Evolutionary conservation across 2,888 invertebrate species (phyloP), one percentile per base, ranked within the genome.

Genomic region (Lasioglossum calceatum): DNA sequence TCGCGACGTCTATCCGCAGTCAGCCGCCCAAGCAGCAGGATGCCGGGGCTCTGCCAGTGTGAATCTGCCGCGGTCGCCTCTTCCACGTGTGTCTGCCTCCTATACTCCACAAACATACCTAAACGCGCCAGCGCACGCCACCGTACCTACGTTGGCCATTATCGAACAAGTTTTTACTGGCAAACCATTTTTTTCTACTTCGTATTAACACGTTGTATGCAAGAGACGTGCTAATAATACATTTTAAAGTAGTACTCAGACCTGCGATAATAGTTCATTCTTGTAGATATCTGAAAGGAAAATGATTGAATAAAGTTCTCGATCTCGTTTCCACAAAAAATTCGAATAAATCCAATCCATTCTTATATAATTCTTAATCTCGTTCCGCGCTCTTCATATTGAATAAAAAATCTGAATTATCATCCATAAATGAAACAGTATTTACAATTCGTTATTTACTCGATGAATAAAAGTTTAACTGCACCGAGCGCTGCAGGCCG

Each of bases 1-100:
- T 94, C 94, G 93, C 92, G 89, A 89, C 92, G 94, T 93, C 93
- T 93, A 94, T 94, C 94, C 94, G 90, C 93, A 90, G 91, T 89
- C 91, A 92, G 90, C 93, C 92, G 91, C 89, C 92, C 92, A 89
- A 87, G 91, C 92, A 92, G 93, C 93, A 93, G 93, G 93, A 93
- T 94, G 89, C 93, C 90, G 90, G 87, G 7, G 77, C 72, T 84
- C 77, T 85, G 77, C 58, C 87, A 92, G 83, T 84, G 92, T 88
- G 91, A 91, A 92, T 91, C 92, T 82, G 82, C 86, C 83, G 85
- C 81, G 84, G 78, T 81, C 81, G 88, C 67, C 76, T 77, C 81
- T 84, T 86, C 77, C 78, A 84, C 86, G 81, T 78, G 83, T 87
- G 70, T 77, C 73, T 74, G 72, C 72, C 79, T 78, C 74, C n/a